These are phyloP conservation scores for Clunio marinus DNA, from an alignment of 2,888 invertebrate species.

Conservation along the genomic window DNA sequence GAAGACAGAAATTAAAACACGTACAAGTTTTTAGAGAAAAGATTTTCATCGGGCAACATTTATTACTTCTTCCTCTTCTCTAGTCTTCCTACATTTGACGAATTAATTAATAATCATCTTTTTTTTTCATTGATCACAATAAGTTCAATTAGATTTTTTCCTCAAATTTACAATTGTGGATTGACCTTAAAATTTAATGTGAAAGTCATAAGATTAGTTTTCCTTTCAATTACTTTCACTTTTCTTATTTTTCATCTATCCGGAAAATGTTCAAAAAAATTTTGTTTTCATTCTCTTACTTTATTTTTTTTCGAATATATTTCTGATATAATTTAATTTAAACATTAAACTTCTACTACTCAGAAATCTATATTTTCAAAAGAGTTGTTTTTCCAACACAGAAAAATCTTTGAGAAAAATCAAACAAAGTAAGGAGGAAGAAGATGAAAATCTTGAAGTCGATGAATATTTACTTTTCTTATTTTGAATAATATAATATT, in stretches of 20 bases:
- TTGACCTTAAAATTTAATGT: conserved; percentile 26
- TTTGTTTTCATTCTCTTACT: background rate
- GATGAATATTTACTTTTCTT: no score
- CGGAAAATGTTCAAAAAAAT: background rate
- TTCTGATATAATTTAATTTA: background rate
- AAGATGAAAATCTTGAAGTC: no score
- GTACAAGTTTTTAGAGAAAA: background rate
- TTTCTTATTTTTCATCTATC: no score
- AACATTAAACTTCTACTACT: background rate
- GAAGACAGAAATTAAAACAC: background rate
- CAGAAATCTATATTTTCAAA: conserved; percentile 15
- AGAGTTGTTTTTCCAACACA: background rate
- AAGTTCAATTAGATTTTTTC: conserved; percentile 40
- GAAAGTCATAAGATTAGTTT: conserved; percentile 7
- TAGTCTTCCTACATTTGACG: conserved; percentile 1
- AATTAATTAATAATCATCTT: conserved; percentile 39
- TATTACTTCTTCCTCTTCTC: no score
- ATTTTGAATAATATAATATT: no score
- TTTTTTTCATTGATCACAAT: conserved; percentile 40
- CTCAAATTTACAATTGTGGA: conserved; percentile 40
- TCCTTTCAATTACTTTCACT: background rate
- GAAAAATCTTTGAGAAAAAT: no score
- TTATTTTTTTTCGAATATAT: no score
- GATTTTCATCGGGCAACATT: background rate
- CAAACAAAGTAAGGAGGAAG: no score